These are phyloP conservation scores for Rhadinocentrus ornatus DNA, from an alignment of 2,797 vertebrate genomes.

Conservation along the genomic window DNA sequence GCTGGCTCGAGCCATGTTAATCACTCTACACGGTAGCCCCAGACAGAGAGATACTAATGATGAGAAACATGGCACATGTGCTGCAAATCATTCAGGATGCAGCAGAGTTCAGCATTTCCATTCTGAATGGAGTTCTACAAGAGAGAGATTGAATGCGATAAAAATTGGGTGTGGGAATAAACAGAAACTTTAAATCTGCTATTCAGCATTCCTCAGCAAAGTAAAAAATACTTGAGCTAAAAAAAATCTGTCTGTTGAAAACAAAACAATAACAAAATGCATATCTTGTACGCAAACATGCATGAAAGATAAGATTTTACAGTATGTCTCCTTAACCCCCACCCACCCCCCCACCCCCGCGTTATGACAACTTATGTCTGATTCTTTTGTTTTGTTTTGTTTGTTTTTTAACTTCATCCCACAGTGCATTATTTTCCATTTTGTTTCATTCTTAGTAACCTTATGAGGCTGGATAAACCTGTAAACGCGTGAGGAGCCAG, in stretches of 20 bases:
- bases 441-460: slow-evolving; percentile 36
- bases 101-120: slow-evolving; percentile 8
- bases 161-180: not conserved
- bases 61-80: slow-evolving; percentile 42
- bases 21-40: slow-evolving; percentile 30
- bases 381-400: slow-evolving; percentile 21
- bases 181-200: not conserved
- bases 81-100: slow-evolving; percentile 17
- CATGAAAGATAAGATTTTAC: slow-evolving; percentile 19
- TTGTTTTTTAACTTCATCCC: not conserved
- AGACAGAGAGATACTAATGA: slow-evolving; percentile 31
- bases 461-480: slow-evolving; percentile 64
- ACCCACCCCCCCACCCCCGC: too few species aligned
- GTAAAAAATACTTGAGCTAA: not conserved
- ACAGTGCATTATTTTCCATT: not conserved
- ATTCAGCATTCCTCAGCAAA: not conserved
- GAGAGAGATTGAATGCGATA: not conserved
- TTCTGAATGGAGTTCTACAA: not conserved
- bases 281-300: not conserved
- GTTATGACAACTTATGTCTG: not conserved
- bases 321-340: not conserved
- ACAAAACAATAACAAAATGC: not conserved
- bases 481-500: slow-evolving; percentile 62
- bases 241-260: not conserved
- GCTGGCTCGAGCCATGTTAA: slow-evolving; percentile 36